Evolutionary conservation across 2,113 vertebrate species (phyloP).

Genomic region (Poeciliopsis turrubarensis): DNA sequence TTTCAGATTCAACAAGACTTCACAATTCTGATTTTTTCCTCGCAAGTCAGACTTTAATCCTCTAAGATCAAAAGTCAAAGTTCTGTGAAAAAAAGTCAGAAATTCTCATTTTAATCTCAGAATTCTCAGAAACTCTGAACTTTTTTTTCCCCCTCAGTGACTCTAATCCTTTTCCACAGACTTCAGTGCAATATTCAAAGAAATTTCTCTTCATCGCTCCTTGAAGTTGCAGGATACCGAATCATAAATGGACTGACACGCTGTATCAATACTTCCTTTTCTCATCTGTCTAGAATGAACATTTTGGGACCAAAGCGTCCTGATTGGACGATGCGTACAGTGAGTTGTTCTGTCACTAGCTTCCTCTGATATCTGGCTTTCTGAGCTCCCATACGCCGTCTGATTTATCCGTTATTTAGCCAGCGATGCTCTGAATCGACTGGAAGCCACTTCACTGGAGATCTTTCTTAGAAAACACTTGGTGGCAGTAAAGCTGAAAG

Average conservation of each 20-base stretch:
- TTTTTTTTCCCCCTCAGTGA: too few relatives aligned
- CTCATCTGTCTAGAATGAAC: too few relatives aligned
- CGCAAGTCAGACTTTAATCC: too few relatives aligned
- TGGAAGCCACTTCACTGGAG: slow-evolving; percentile 26
- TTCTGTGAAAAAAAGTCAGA: too few relatives aligned
- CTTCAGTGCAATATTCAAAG: neutral
- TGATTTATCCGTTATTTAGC: slow-evolving; percentile 36
- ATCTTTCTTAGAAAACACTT: slow-evolving; percentile 64
- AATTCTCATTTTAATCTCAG: too few relatives aligned
- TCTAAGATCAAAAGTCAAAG: too few relatives aligned
- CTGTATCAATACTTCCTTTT: neutral
- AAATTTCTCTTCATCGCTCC: neutral
- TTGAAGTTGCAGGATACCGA: neutral
- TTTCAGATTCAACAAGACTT: too few relatives aligned
- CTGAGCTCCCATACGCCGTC: slow-evolving; percentile 6
- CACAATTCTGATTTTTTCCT: too few relatives aligned
- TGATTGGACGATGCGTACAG: neutral
- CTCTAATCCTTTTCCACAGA: neutral
- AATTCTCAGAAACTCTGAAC: too few relatives aligned
- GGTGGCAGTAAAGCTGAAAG: slow-evolving; percentile 34
- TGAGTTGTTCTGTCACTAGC: neutral
- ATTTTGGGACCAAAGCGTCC: neutral
- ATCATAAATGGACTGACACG: neutral
- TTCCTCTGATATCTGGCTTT: slow-evolving; percentile 12
- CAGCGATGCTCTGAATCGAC: slow-evolving; percentile 31